Evolutionary conservation across 37 sponge, comb jelly and placozoan species (phyloP).

Genomic region (Aplysina aerophoba): DNA sequence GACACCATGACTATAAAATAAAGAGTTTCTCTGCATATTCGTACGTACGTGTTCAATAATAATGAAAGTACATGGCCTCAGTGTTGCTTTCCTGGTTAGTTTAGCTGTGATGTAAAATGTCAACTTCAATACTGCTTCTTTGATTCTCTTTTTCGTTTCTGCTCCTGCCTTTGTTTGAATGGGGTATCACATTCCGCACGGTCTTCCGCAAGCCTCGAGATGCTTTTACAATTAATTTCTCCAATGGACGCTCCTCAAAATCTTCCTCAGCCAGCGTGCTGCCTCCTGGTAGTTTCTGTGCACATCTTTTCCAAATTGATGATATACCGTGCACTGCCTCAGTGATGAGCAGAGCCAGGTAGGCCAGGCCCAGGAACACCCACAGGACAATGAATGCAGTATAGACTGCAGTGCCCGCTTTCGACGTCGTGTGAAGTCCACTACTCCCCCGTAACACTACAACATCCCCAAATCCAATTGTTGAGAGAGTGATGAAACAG

Average conservation of each 20-base stretch:
- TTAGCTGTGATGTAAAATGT: no score
- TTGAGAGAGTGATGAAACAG: constrained; percentile 46
- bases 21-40: no score
- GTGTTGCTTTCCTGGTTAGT: no score
- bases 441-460: neutral
- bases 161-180: no score
- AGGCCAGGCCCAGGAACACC: constrained; percentile 40
- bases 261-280: constrained; percentile 10
- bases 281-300: neutral
- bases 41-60: no score
- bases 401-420: neutral
- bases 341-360: constrained; percentile 22
- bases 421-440: neutral
- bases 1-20: no score
- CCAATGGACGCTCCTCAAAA: constrained; percentile 23
- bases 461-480: constrained; percentile 57
- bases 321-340: neutral
- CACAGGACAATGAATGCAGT: constrained; percentile 24
- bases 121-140: no score
- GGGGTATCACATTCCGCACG: no score
- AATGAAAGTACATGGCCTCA: no score
- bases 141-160: no score
- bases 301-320: neutral
- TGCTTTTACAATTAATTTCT: constrained; percentile 18
- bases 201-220: neutral